Percentiles rank a stretch among this genome's conserved stretches.
These are phyloP conservation scores for Podarcis lilfordi DNA, from an alignment of 2,797 vertebrate species.

Conservation along the genomic window DNA sequence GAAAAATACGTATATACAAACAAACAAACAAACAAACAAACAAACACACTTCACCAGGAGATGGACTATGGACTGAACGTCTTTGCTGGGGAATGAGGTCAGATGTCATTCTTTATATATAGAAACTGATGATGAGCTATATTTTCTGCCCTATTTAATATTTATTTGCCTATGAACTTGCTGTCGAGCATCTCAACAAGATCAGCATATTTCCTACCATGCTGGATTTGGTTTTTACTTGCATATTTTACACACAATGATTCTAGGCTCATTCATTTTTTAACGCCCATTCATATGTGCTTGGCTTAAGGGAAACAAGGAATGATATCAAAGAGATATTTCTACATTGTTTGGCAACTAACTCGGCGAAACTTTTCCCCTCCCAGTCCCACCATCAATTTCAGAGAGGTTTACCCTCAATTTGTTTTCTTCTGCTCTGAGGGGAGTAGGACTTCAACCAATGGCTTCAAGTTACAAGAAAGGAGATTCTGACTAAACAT, in stretches of 20 bases:
- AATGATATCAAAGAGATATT: conserved; percentile 29
- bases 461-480: no score
- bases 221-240: conserved; percentile 37
- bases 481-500: no score
- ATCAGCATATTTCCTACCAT: conserved; percentile 10
- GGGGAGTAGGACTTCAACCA: no score
- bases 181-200: conserved; percentile 15
- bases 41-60: not conserved
- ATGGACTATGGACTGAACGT: not conserved
- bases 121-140: conserved; percentile 13
- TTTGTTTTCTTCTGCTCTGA: no score
- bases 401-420: not conserved
- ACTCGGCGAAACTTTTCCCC: not conserved
- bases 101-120: conserved; percentile 12
- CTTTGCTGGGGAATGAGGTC: not conserved
- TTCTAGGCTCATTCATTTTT: conserved; percentile 31
- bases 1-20: no score
- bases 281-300: not conserved
- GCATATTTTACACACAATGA: conserved; percentile 27
- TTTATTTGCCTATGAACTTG: conserved; percentile 9
- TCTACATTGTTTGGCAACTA: conserved; percentile 21
- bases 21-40: no score
- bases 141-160: not conserved
- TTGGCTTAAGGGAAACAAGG: conserved; percentile 45
- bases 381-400: not conserved